Percentiles rank a stretch among this genome's conserved stretches.
phyloP scores from a whole-genome alignment of 2,113 vertebrate species.

The Amia ocellicauda region DNA sequence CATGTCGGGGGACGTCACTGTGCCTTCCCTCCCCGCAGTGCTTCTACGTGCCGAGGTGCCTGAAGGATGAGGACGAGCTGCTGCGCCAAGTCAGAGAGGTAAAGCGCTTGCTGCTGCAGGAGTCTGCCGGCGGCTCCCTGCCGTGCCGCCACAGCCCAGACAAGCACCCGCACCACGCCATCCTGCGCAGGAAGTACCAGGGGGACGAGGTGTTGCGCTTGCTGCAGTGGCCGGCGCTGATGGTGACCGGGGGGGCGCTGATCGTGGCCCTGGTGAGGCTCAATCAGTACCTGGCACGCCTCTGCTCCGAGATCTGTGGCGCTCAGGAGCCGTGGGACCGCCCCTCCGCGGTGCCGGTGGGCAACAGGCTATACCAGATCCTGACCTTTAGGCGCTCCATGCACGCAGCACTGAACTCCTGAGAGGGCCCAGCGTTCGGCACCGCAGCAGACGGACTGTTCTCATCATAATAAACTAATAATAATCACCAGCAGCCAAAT shows the following conservation, averaged over 20 bases:
- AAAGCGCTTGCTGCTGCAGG: constrained; percentile 49
- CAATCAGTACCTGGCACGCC: constrained; percentile 62
- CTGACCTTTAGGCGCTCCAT: constrained; percentile 30
- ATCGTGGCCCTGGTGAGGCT: constrained; percentile 72
- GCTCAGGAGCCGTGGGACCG: constrained; percentile 2
- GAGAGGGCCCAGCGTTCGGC: background rate
- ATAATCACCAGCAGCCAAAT: too few relatives aligned
- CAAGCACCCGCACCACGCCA: constrained; percentile 46
- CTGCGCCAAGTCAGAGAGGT: constrained; percentile 53
- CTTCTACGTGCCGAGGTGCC: constrained; percentile 75
- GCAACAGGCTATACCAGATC: constrained; percentile 40
- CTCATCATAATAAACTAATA: too few relatives aligned
- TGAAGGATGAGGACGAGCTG: constrained; percentile 50
- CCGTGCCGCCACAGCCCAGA: constrained; percentile 51
- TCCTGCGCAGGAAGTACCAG: constrained; percentile 58
- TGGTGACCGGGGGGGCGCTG: constrained; percentile 66
- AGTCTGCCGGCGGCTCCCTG: constrained; percentile 37
- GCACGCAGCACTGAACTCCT: constrained; percentile 21
- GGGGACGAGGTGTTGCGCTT: constrained; percentile 48
- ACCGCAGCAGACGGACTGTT: background rate
- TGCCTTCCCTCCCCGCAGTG: constrained; percentile 68
- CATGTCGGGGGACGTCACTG: too few relatives aligned
- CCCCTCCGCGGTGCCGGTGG: constrained; percentile 25
- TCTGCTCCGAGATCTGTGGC: constrained; percentile 46
- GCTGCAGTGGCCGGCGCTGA: constrained; percentile 70